Base-by-base conservation (phyloP, 2,888 invertebrate species). In the Flexamia atlantica region DNA sequence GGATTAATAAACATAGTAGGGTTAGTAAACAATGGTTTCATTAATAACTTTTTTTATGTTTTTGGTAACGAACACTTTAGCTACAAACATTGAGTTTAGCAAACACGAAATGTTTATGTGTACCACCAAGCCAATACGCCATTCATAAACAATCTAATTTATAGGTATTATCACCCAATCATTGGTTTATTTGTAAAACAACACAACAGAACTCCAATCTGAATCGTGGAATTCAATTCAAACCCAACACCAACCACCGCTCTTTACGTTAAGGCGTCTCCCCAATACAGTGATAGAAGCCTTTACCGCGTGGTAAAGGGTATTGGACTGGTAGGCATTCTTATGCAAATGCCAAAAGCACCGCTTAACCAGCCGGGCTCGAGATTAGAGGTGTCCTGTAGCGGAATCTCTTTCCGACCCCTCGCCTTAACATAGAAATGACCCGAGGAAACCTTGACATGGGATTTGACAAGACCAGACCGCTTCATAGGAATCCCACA, bases 351-450 rank as follows among this genome's bases (percentile, higher is more conserved):
- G 14, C 28, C 64, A 5, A 28, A 28, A 64, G 28, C 64, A 64
- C 64, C 64, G n/a, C 64, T 64, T 28, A 20, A 64, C 64, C 64
- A 64, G 64, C 7, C 23, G 25, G 28, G 30, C 64, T 20, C 64
- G 12, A 28, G 64, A 25, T 64, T 64, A 64, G 25, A 64, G 64
- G 28, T 64, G 64, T 25, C 12, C 25, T 64, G 64, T 57, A 0
- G 20, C 14, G 64, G 64, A 64, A 28, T 64, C 28, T 30, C 64
- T 64, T 20, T 64, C 14, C 28, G 17, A 28, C 64, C 64, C 64
- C 57, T 57, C 64, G 64, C 14, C 64, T 64, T 64, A 64, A 64
- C 64, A 64, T 64, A 64, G 64, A 30, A 64, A 64, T 64, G 28
- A 28, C 64, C 64, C 17, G 28, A 7, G 64, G 14, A 12, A n/a